Percentiles rank a stretch among this genome's conserved stretches.
phyloP scores from a whole-genome alignment of 2,888 invertebrate species.

The Nephrotoma appendiculata region DNA sequence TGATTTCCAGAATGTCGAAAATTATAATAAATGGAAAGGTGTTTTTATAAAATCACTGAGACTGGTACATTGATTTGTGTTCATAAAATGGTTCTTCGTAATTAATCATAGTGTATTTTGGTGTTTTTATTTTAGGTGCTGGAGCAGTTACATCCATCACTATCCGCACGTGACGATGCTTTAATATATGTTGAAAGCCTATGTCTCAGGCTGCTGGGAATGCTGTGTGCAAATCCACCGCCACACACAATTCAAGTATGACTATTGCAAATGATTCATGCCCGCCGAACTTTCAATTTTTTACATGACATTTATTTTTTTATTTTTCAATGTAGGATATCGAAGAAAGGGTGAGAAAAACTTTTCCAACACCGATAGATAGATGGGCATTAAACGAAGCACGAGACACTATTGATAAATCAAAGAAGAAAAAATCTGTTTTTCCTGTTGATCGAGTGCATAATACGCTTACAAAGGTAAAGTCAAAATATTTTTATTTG shows the following conservation, averaged over 20 bases:
- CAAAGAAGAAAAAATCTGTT: conserved; percentile 60
- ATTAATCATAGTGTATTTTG: neutral
- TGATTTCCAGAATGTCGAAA: conserved; percentile 81
- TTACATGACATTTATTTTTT: neutral
- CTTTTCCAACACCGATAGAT: conserved; percentile 91
- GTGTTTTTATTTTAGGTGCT: conserved; percentile 49
- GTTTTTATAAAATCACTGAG: conserved; percentile 74
- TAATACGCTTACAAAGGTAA: conserved; percentile 64
- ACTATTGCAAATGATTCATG: neutral
- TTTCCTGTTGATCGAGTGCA: conserved; percentile 84
- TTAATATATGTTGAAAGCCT: conserved; percentile 84
- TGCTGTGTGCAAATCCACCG: conserved; percentile 73
- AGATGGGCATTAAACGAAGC: conserved; percentile 88
- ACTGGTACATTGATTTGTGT: conserved; percentile 48
- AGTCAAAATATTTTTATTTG: neutral
- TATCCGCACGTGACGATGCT: conserved; percentile 77
- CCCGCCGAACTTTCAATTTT: neutral
- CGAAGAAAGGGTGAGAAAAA: conserved; percentile 79
- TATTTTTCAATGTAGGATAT: conserved; percentile 51
- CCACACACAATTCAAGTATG: conserved; percentile 62
- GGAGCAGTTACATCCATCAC: conserved; percentile 77
- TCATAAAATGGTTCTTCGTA: neutral
- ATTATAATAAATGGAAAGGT: conserved; percentile 84
- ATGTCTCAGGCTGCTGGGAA: conserved; percentile 73
- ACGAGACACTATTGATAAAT: conserved; percentile 64